Evolutionary conservation across 2,888 invertebrate genomes (phyloP).

Genomic region (Caenorhabditis wallacei): DNA sequence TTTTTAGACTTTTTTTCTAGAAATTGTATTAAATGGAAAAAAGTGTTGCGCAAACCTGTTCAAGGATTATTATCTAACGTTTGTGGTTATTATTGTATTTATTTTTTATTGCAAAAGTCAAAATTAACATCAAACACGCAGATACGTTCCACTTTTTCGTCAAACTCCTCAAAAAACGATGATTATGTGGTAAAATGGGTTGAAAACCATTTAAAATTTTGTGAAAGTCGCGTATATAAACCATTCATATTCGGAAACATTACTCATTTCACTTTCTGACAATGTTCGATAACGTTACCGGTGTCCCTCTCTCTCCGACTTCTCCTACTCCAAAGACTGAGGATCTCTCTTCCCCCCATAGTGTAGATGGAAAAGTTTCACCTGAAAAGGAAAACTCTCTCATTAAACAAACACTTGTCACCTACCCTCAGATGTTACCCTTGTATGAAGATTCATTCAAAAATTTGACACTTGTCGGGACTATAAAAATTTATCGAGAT

Average conservation of each 20-base stretch:
- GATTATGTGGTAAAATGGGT: constrained; percentile 7
- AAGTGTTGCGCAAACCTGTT: neutral
- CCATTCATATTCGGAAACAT: neutral
- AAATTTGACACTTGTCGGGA: constrained; percentile 9
- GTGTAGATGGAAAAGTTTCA: too few species aligned
- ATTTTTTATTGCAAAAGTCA: constrained; percentile 11
- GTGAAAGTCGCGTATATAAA: constrained; percentile 18
- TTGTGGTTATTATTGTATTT: too few species aligned
- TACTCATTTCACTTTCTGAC: neutral
- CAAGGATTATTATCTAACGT: constrained; percentile 12
- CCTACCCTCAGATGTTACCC: neutral
- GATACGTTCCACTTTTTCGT: neutral
- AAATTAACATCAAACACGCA: neutral
- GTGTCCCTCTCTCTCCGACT: neutral
- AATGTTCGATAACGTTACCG: neutral
- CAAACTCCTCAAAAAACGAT: constrained; percentile 7
- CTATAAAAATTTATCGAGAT: constrained; percentile 25
- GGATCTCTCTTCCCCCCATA: too few species aligned
- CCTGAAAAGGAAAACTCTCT: too few species aligned
- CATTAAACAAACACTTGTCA: too few species aligned
- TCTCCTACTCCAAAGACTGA: neutral
- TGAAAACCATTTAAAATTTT: neutral
- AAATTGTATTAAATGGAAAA: constrained; percentile 27
- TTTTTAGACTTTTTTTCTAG: constrained; percentile 10
- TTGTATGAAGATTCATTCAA: neutral